Conservation (phyloP, 30 jellyfish, hydroid and myxozoan species). For the Hydractinia symbiolongicarpus region DNA sequence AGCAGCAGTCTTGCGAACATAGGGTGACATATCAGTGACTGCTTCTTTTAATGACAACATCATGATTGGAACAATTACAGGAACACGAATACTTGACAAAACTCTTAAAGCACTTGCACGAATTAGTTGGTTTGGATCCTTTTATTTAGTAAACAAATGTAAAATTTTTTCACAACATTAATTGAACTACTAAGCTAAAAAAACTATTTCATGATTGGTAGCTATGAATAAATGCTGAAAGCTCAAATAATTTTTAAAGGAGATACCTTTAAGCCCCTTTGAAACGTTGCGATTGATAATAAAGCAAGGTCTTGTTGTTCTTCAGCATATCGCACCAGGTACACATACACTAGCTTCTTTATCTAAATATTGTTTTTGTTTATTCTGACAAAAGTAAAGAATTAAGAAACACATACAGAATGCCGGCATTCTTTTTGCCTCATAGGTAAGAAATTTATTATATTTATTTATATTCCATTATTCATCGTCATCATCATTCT, state of each 20-base stretch:
- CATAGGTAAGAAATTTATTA: no score
- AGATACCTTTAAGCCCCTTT: conserved; percentile 89
- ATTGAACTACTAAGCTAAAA: no score
- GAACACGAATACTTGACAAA: conserved; percentile 95
- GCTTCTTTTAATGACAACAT: conserved; percentile 96
- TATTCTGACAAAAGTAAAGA: not conserved
- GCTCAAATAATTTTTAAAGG: not conserved
- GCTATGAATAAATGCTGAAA: not conserved
- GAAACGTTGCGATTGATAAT: conserved; percentile 93
- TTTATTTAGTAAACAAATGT: no score
- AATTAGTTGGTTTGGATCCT: conserved; percentile 96
- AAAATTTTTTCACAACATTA: no score
- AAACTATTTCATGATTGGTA: no score
- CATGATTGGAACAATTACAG: conserved; percentile 97
- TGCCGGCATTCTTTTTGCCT: no score
- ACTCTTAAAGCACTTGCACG: conserved; percentile 97
- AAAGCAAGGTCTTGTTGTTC: conserved; percentile 97
- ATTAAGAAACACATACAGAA: no score
- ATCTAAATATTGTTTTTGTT: conserved; percentile 34
- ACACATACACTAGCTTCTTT: conserved; percentile 92
- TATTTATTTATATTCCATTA: no score
- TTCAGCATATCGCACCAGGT: conserved; percentile 95
- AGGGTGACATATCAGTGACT: conserved; percentile 82
- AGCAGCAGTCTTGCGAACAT: conserved; percentile 97
- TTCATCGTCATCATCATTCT: no score